Conservation (phyloP, 1,140 invertebrate genomes). For the Drosophila nasuta region DNA sequence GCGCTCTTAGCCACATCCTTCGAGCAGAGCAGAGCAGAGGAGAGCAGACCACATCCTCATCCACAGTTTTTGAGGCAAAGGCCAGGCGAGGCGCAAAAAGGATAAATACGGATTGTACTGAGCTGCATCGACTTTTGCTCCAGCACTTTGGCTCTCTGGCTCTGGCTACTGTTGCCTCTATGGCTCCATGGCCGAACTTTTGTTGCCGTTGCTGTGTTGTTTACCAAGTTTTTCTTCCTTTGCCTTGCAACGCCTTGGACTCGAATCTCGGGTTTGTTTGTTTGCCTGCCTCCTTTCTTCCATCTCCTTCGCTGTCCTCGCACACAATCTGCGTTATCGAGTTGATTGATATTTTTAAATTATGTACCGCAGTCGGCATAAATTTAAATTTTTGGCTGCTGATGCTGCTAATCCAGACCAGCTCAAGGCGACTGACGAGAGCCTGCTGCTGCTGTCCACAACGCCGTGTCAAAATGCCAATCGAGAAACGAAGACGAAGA, state of each 20-base stretch:
- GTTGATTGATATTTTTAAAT: slow-evolving; percentile 83
- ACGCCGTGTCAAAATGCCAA: slow-evolving; percentile 78
- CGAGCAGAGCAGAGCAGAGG: background rate
- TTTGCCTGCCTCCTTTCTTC: background rate
- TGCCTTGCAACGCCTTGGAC: slow-evolving; percentile 28
- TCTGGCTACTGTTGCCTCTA: slow-evolving; percentile 34
- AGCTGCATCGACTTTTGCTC: slow-evolving; percentile 66
- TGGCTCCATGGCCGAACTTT: slow-evolving; percentile 47
- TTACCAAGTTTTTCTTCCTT: slow-evolving; percentile 74
- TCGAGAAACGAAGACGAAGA: slow-evolving; percentile 52
- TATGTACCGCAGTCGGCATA: slow-evolving; percentile 81
- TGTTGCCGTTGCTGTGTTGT: slow-evolving; percentile 60
- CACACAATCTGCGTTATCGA: slow-evolving; percentile 75
- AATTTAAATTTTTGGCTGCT: slow-evolving; percentile 74
- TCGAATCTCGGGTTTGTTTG: slow-evolving; percentile 5
- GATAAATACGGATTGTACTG: slow-evolving; percentile 77
- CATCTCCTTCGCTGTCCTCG: background rate
- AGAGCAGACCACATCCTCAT: background rate
- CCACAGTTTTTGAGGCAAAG: slow-evolving; percentile 1
- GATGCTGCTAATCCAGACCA: slow-evolving; percentile 74
- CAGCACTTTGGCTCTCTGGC: background rate
- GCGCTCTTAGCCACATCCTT: slow-evolving; percentile 32
- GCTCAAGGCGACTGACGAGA: slow-evolving; percentile 60
- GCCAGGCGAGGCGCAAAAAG: slow-evolving; percentile 47
- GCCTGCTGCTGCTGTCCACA: slow-evolving; percentile 15